phyloP scores from a whole-genome alignment of 2,888 invertebrate genomes.

The Pimpla rufipes region DNA sequence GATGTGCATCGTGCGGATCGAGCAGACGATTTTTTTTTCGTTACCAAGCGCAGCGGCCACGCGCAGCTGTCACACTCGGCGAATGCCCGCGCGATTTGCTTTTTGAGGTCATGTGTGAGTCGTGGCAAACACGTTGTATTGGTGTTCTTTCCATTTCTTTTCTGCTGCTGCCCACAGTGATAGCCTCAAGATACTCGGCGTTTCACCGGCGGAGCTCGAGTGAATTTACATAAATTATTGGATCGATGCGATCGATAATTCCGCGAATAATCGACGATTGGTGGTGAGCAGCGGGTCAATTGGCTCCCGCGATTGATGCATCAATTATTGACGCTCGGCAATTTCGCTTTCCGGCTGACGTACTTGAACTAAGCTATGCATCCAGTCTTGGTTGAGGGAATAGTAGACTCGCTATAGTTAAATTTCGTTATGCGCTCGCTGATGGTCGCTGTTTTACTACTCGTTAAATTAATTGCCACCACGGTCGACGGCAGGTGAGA shows the following conservation, averaged over 20 bases:
- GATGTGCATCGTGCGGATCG: constrained; percentile 41
- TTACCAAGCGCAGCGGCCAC: neutral
- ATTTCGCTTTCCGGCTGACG: neutral
- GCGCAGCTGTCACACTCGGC: constrained; percentile 8
- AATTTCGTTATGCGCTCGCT: constrained; percentile 6
- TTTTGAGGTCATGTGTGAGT: neutral
- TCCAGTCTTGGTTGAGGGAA: neutral
- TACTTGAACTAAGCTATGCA: neutral
- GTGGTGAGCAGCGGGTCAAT: neutral
- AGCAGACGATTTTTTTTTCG: constrained; percentile 66
- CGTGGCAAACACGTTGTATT: too few species aligned
- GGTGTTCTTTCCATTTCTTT: too few species aligned
- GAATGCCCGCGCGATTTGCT: neutral
- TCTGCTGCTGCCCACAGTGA: too few species aligned
- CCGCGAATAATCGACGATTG: neutral
- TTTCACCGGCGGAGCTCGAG: neutral
- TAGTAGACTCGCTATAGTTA: neutral
- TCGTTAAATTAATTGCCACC: constrained; percentile 16
- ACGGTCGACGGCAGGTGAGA: constrained; percentile 42
- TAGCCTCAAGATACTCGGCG: too few species aligned
- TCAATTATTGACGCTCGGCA: neutral
- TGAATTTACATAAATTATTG: constrained; percentile 8
- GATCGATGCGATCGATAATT: constrained; percentile 2
- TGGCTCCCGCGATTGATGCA: neutral
- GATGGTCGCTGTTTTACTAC: constrained; percentile 2